A percentile compares a stretch with the other conserved stretches of the same genome.
Evolutionary conservation across 2,797 vertebrate species (phyloP).

Genomic region (Tachyglossus aculeatus): DNA sequence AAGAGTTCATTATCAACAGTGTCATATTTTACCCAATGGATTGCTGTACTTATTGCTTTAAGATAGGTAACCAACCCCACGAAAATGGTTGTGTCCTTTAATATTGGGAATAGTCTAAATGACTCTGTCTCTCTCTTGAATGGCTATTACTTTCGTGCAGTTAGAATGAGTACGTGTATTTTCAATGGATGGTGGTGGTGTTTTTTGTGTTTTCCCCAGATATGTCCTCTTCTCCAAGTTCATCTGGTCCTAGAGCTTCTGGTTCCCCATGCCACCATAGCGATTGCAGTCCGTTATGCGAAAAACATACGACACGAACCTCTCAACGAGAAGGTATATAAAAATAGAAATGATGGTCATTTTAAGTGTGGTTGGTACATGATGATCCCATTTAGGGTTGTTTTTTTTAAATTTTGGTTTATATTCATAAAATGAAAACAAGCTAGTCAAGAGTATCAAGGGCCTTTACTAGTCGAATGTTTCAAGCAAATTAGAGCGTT

Average conservation of each 20-base stretch:
- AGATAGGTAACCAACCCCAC: too few relatives aligned
- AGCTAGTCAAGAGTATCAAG: neutral
- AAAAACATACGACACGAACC: slow-evolving; percentile 84
- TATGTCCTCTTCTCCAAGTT: slow-evolving; percentile 76
- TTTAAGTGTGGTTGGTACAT: slow-evolving; percentile 16
- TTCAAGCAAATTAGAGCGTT: neutral
- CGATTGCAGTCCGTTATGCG: slow-evolving; percentile 75
- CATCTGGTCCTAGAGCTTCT: slow-evolving; percentile 81
- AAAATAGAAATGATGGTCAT: neutral
- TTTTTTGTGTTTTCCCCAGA: slow-evolving; percentile 77
- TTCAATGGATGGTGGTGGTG: too few relatives aligned
- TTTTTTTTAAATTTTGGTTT: slow-evolving; percentile 19
- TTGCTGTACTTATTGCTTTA: too few relatives aligned
- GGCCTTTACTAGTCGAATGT: neutral
- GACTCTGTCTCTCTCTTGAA: too few relatives aligned
- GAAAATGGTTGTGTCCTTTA: too few relatives aligned
- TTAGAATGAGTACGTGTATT: too few relatives aligned
- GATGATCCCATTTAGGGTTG: neutral
- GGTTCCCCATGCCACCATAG: slow-evolving; percentile 86
- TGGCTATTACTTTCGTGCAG: too few relatives aligned
- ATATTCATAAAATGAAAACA: slow-evolving; percentile 32
- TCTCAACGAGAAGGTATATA: slow-evolving; percentile 88
- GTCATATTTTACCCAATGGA: too few relatives aligned
- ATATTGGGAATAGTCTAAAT: too few relatives aligned
- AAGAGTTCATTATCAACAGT: too few relatives aligned